Evolutionary conservation across 2,888 invertebrate species (phyloP).

Genomic region (Anthrax anthrax): DNA sequence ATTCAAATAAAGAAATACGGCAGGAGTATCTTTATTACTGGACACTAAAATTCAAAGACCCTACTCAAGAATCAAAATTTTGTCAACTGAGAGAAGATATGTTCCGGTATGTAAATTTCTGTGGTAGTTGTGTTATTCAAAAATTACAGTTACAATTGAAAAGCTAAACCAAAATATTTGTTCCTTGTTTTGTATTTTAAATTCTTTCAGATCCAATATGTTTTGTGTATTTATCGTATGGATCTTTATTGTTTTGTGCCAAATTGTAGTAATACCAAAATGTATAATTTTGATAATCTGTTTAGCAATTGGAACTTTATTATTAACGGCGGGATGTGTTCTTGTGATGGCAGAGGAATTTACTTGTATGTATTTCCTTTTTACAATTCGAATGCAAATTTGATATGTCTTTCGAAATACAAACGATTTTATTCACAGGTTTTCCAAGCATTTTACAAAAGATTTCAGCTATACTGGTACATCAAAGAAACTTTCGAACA

Average conservation of each 20-base stretch:
- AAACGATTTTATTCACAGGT: constrained; percentile 28
- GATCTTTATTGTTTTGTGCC: constrained; percentile 71
- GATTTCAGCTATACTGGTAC: constrained; percentile 58
- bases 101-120: constrained; percentile 63
- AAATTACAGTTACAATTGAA: too few relatives aligned
- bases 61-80: constrained; percentile 70
- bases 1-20: constrained; percentile 77
- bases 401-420: too few relatives aligned
- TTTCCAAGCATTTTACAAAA: constrained; percentile 49
- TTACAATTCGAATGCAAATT: too few relatives aligned
- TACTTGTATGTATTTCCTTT: constrained; percentile 24
- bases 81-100: constrained; percentile 76
- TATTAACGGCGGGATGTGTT: constrained; percentile 54
- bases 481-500: constrained; percentile 57
- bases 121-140: too few relatives aligned
- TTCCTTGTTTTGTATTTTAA: too few relatives aligned
- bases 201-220: constrained; percentile 57
- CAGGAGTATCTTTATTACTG: constrained; percentile 73
- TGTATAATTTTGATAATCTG: constrained; percentile 45
- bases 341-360: constrained; percentile 84
- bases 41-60: constrained; percentile 75
- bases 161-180: too few relatives aligned
- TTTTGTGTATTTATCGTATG: constrained; percentile 83
- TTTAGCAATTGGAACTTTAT: constrained; percentile 50
- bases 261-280: constrained; percentile 56